Base-by-base conservation (phyloP, 2,888 invertebrate genomes). In the Ganaspis brasiliensis region DNA sequence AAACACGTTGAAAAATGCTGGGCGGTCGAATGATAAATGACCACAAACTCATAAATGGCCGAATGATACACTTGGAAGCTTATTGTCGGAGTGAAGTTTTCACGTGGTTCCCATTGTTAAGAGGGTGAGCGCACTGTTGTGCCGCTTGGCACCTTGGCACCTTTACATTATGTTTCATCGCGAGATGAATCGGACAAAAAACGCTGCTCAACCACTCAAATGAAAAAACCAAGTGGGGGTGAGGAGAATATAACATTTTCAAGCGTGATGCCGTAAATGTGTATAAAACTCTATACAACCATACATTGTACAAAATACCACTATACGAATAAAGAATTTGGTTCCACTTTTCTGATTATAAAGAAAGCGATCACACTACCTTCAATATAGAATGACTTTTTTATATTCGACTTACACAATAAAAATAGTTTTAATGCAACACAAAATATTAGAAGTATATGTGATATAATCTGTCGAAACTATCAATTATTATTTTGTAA, bases 11-110 rank as follows among this genome's bases (percentile, higher is more conserved):
- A 89, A 88, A 90, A 89, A 87, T 87, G 84, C 82, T 74, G 75
- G 67, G 79, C 76, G 81, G 84, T 70, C 75, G 80, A 87, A 89
- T 89, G 90, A 90, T 90, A 87, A 90, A 90, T 88, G 90, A 89
- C 83, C 86, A 81, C 83, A 79, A 85, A 84, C 83, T 87, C 87
- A 85, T 88, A 89, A 89, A 89, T 88, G 89, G 85, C 84, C 86
- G 84, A 90, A 90, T 89, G 90, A 90, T 89, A 89, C 88, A 89
- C 87, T 88, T 87, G 78, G 79, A 79, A 75, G 81, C 84, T 86
- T 86, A 89, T 89, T 90, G 89, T 90, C 84, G 87, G 82, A 81
- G 82, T 77, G 72, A 83, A 85, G 82, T 87, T 87, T 87, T 86
- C 87, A 85, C 84, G 81, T 83, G 84, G 84, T 85, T 85, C 83